A percentile compares a stretch with the other conserved stretches of the same genome.
These are phyloP conservation scores for Bothrops jararaca DNA, from an alignment of 2,113 vertebrate genomes.

Conservation along the genomic window DNA sequence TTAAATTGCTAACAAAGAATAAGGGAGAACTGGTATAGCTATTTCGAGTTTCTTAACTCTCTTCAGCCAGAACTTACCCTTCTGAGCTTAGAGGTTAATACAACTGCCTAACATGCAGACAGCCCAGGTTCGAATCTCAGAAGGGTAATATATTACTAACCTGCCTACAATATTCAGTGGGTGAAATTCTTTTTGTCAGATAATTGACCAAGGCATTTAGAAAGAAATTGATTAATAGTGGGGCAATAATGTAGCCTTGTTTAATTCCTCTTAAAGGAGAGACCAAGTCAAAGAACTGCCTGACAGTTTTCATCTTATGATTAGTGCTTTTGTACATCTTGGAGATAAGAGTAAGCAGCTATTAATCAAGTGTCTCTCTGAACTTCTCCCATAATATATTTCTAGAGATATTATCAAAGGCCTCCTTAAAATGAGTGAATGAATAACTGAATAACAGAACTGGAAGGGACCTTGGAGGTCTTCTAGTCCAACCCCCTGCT, in stretches of 20 bases:
- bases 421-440: neutral
- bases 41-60: too few relatives aligned
- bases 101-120: too few relatives aligned
- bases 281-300: neutral
- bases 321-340: neutral
- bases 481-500: neutral
- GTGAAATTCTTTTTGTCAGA: neutral
- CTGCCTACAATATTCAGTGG: neutral
- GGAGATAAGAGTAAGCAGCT: neutral
- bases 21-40: too few relatives aligned
- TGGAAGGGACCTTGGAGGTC: neutral
- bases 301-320: neutral
- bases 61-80: too few relatives aligned
- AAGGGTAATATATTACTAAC: too few relatives aligned
- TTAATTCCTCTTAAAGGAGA: neutral
- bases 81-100: too few relatives aligned
- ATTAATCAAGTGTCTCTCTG: neutral
- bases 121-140: too few relatives aligned
- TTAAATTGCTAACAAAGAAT: too few relatives aligned
- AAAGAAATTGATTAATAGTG: neutral
- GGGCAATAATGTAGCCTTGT: neutral
- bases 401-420: neutral
- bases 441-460: neutral
- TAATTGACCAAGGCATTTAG: neutral
- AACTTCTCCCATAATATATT: neutral